phyloP scores from a whole-genome alignment of 2,888 invertebrate species.

The Meghimatium bilineatum region DNA sequence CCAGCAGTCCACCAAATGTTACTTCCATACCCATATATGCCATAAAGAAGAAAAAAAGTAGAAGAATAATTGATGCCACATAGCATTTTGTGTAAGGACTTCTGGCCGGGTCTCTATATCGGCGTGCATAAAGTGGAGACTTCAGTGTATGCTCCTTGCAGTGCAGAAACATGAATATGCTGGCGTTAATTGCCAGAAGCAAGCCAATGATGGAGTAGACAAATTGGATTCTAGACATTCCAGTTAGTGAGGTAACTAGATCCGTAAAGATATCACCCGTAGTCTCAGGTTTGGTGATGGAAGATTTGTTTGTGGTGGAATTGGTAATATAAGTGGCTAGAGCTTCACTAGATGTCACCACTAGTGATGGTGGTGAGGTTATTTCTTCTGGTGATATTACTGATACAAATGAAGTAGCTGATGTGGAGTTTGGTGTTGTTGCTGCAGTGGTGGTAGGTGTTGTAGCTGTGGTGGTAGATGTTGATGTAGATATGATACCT shows the following conservation, averaged over 20 bases:
- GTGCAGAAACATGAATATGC: constrained; percentile 75
- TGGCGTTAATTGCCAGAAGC: constrained; percentile 71
- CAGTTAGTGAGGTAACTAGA: neutral
- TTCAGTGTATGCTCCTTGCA: constrained; percentile 61
- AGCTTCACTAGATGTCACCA: neutral
- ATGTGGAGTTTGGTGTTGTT: constrained; percentile 51
- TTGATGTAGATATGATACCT: constrained; percentile 34
- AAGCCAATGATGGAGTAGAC: constrained; percentile 76
- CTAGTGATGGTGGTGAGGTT: neutral
- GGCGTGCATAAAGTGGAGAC: constrained; percentile 34
- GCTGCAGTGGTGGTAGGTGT: neutral
- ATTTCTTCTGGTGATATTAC: neutral
- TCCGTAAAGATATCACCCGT: neutral
- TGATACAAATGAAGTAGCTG: constrained; percentile 24
- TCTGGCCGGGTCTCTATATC: constrained; percentile 44
- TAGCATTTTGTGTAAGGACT: constrained; percentile 54
- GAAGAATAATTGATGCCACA: constrained; percentile 67
- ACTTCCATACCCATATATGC: constrained; percentile 78
- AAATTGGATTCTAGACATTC: constrained; percentile 74
- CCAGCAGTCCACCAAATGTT: constrained; percentile 77
- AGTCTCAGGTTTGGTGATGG: neutral
- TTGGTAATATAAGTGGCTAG: neutral
- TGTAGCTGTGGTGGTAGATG: neutral
- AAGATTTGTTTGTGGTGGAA: neutral
- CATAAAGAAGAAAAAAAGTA: constrained; percentile 76